Base-by-base conservation (phyloP, 2,113 vertebrate genomes). In the Embiotoca jacksoni region DNA sequence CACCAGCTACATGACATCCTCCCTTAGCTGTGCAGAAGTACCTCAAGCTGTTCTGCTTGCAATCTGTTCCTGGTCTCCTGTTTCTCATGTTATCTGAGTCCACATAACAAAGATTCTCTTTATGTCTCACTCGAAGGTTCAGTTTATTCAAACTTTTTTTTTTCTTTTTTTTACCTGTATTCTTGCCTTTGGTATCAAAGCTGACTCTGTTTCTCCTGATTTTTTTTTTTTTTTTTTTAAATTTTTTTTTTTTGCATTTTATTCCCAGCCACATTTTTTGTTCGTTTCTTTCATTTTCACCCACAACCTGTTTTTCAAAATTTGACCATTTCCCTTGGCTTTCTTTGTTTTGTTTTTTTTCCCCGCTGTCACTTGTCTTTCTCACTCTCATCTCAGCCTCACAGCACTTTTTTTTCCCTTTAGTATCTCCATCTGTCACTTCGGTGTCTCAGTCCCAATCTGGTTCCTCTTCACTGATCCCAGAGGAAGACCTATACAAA, bases 1-100 rank as follows among this genome's bases (percentile, higher is more conserved):
- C 73, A 47, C 80, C 69, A 81, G 74, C 68, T 69, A 75, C 77
- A 87, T 56, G 77, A 85, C 90, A 88, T 84, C 89, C 85, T 90
- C 74, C 78, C 78, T 86, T 82, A 71, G 85, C 90, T 14, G n/a
- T 64, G 63, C 74, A 88, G 79, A 87, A 90, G 81, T 16, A 88
- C 85, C 85, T 89, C 91, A 92, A 90, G 89, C 90, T 90, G 90
- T 87, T 88, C 81, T 60, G 86, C 73, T 77, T 78, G 57, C 89
- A 92, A 85, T 88, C 91, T 92, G 90, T 83, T 88, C 83, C 72
- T 50, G 78, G 36, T 78, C 82, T 83, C 72, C 75, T 72, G 76
- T 77, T 76, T 73, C 81, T 83, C 64, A 8, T 71, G 78, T 78
- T 87, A 75, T 82, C 83, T 84, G 63, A 16, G 59, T 75, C 71